Percentiles rank a stretch among this genome's conserved stretches.
Evolutionary conservation across 2,797 vertebrate genomes (phyloP).

Genomic region (Microcaecilia unicolor): DNA sequence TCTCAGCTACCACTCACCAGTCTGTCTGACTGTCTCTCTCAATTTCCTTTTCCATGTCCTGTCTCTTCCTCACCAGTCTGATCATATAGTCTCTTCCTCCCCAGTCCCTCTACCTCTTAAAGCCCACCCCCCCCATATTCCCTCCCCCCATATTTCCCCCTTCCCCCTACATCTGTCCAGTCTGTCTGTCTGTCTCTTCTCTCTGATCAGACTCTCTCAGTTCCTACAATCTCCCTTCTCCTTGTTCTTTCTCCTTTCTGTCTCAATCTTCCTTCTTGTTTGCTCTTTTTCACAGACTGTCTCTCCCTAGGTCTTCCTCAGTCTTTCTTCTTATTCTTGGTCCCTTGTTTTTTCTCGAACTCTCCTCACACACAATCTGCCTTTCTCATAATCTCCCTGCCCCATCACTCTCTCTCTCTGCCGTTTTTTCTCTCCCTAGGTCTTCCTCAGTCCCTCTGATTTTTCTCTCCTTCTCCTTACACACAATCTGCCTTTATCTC

Average conservation of each 20-base stretch:
- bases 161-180: background rate
- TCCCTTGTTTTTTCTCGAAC: background rate
- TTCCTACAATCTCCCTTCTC: background rate
- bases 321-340: background rate
- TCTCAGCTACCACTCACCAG: too few species aligned
- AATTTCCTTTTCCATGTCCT: too few species aligned
- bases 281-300: too few species aligned
- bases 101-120: constrained; percentile 1
- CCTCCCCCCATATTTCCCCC: background rate
- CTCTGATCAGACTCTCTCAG: too few species aligned
- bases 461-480: background rate
- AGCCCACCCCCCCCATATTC: background rate
- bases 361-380: too few species aligned
- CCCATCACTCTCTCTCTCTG: too few species aligned
- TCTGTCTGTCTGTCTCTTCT: too few species aligned
- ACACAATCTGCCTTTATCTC: background rate
- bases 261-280: too few species aligned
- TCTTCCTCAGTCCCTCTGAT: background rate
- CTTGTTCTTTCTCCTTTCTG: background rate
- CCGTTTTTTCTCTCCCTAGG: constrained; percentile 1
- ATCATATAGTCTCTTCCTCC: constrained; percentile 9
- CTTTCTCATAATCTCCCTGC: too few species aligned
- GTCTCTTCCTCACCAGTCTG: too few species aligned
- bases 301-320: background rate
- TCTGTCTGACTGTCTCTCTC: too few species aligned